Evolutionary conservation across 2,797 vertebrate species (phyloP).

Genomic region (Sebastes cheni): DNA sequence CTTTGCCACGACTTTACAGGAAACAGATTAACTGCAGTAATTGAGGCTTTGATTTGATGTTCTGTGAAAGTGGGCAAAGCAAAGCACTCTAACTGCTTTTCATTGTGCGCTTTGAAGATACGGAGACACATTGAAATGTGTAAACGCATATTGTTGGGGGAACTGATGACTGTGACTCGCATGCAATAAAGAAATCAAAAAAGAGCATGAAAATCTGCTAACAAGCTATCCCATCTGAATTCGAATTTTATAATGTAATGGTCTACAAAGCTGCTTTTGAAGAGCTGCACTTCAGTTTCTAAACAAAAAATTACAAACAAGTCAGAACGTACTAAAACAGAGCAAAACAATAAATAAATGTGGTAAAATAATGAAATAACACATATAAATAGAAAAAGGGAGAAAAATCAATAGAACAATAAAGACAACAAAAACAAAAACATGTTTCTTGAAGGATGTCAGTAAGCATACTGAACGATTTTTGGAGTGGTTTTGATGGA

Average conservation of each 20-base stretch:
- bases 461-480: background rate
- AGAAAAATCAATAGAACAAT: constrained; percentile 5
- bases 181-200: background rate
- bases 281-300: background rate
- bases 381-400: background rate
- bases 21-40: constrained; percentile 69
- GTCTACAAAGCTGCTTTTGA: background rate
- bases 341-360: background rate
- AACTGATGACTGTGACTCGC: constrained; percentile 19
- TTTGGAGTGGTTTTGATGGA: constrained; percentile 9
- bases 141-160: constrained; percentile 12
- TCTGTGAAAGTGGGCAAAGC: constrained; percentile 62
- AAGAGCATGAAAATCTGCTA: background rate
- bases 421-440: background rate
- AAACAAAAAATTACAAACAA: background rate
- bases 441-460: background rate
- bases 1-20: constrained; percentile 51
- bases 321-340: background rate
- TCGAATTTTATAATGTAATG: background rate
- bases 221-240: background rate
- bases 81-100: constrained; percentile 36
- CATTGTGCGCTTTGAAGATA: constrained; percentile 59
- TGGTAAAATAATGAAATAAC: background rate
- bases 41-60: constrained; percentile 60
- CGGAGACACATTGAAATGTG: constrained; percentile 32